Conservation (phyloP, 2,888 invertebrate species). For the Catocala sponsa region DNA sequence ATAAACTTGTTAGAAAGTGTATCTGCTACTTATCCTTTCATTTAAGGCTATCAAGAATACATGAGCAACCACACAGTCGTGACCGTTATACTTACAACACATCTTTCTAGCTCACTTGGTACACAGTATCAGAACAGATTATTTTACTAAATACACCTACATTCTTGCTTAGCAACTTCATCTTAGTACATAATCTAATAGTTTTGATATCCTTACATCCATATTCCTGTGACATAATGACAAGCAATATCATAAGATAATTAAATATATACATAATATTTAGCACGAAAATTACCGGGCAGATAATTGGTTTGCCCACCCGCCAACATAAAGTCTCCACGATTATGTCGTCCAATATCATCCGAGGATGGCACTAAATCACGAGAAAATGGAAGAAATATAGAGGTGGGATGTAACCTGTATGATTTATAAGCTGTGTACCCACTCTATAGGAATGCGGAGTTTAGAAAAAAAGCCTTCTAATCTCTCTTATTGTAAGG, state of each 20-base stretch:
- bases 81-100: no score
- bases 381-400: constrained; percentile 46
- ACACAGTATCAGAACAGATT: no score
- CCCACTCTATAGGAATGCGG: constrained; percentile 16
- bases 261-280: not conserved
- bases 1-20: no score
- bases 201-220: no score
- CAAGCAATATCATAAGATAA: not conserved
- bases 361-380: constrained; percentile 39
- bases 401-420: constrained; percentile 39
- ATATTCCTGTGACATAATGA: no score
- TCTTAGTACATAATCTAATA: no score
- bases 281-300: constrained; percentile 8
- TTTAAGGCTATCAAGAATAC: no score
- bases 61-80: no score
- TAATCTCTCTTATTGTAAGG: constrained; percentile 27
- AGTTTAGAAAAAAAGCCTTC: constrained; percentile 25
- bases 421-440: constrained; percentile 39
- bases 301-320: constrained; percentile 24
- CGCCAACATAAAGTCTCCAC: constrained; percentile 29
- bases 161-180: no score
- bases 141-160: no score
- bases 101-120: no score
- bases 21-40: no score
- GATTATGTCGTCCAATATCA: constrained; percentile 46